Percentiles rank a stretch among this genome's conserved stretches.
Evolutionary conservation across 2,888 invertebrate genomes (phyloP).

Genomic region (Luperina nickerlii): DNA sequence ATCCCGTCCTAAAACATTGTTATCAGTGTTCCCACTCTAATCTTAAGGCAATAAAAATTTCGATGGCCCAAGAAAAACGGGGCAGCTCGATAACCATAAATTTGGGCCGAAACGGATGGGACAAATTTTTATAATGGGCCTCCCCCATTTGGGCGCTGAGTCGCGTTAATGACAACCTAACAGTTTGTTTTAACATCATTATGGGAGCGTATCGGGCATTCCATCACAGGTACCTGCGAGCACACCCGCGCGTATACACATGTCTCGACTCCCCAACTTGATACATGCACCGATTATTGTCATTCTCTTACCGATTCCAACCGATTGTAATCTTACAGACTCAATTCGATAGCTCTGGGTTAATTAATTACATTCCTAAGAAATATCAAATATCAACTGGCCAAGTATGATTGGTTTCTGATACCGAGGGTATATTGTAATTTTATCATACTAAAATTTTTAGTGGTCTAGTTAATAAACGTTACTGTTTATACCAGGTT

Average conservation of each 20-base stretch:
- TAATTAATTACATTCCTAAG: constrained; percentile 55
- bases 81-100: constrained; percentile 89
- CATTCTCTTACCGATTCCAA: constrained; percentile 57
- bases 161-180: constrained; percentile 89
- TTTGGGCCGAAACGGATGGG: constrained; percentile 89
- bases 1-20: constrained; percentile 86
- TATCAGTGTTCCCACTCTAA: constrained; percentile 89
- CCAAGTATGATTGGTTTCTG: constrained; percentile 21
- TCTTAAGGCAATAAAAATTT: constrained; percentile 88
- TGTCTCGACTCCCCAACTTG: constrained; percentile 74
- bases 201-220: constrained; percentile 89
- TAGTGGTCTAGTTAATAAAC: background rate
- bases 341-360: constrained; percentile 64
- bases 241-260: constrained; percentile 73
- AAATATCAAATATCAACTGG: constrained; percentile 43
- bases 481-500: background rate
- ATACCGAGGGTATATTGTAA: constrained; percentile 9
- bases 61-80: constrained; percentile 87
- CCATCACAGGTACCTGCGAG: constrained; percentile 85
- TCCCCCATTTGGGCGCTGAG: constrained; percentile 87
- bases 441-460: background rate
- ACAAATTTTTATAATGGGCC: constrained; percentile 90
- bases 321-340: constrained; percentile 68
- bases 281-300: constrained; percentile 71
- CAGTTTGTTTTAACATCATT: constrained; percentile 91